Percentiles rank a stretch among this genome's conserved stretches.
Conservation (phyloP, 2,888 invertebrate genomes). For the Drosophila incognita region DNA sequence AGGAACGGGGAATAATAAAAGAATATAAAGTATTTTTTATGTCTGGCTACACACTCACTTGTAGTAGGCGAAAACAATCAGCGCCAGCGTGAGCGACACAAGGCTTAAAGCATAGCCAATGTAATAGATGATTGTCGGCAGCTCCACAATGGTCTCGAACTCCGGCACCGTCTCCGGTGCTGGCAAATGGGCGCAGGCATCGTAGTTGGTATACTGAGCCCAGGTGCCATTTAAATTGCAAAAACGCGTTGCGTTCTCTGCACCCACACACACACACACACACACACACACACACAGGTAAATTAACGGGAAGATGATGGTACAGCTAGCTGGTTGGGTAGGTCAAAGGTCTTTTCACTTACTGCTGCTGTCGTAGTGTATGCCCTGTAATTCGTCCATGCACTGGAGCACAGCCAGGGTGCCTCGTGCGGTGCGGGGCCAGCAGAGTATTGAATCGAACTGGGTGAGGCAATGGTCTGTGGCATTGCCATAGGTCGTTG, state of each 20-base stretch:
- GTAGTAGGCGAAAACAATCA: conserved; percentile 94
- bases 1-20: neutral
- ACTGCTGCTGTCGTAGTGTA: conserved; percentile 93
- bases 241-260: conserved; percentile 94
- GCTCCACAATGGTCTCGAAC: conserved; percentile 87
- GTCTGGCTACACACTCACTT: conserved; percentile 88
- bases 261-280: conserved; percentile 20
- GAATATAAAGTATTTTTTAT: conserved; percentile 17
- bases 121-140: conserved; percentile 92
- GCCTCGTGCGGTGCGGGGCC: conserved; percentile 92
- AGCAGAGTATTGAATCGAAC: conserved; percentile 92
- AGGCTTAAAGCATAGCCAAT: conserved; percentile 94
- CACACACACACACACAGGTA: neutral
- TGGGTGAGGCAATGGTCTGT: conserved; percentile 87
- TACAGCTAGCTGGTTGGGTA: neutral
- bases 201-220: conserved; percentile 92
- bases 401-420: conserved; percentile 90
- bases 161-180: conserved; percentile 87
- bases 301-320: neutral
- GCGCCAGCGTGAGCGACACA: conserved; percentile 91
- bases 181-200: conserved; percentile 87
- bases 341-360: conserved; percentile 86
- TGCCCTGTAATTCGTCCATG: conserved; percentile 91
- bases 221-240: conserved; percentile 93
- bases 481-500: conserved; percentile 78